Conservation (phyloP, 2,113 vertebrate species). For the Cyprinodon tularosa region DNA sequence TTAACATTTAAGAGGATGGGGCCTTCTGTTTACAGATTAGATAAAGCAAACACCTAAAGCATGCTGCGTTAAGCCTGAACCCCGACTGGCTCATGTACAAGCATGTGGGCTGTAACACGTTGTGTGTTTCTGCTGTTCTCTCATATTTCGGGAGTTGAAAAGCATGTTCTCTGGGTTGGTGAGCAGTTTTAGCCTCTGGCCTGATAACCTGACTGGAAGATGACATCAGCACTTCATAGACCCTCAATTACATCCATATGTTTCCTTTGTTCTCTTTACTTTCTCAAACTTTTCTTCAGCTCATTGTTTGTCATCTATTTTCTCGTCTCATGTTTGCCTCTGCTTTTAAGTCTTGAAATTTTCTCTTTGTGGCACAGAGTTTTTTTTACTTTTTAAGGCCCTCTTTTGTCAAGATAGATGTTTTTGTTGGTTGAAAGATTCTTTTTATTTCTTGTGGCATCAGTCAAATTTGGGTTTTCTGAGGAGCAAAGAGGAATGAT, state of each 20-base stretch:
- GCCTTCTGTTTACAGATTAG: constrained; percentile 37
- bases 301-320: constrained; percentile 18
- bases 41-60: constrained; percentile 33
- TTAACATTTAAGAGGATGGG: constrained; percentile 36
- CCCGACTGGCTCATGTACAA: constrained; percentile 17
- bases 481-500: constrained; percentile 28
- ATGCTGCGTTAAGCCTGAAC: constrained; percentile 3
- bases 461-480: constrained; percentile 19
- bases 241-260: constrained; percentile 76
- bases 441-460: not conserved
- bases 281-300: constrained; percentile 11
- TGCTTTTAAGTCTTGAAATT: not conserved
- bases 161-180: constrained; percentile 62
- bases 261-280: constrained; percentile 17
- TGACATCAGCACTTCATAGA: constrained; percentile 73
- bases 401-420: not conserved
- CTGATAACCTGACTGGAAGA: constrained; percentile 77
- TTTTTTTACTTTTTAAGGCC: constrained; percentile 2
- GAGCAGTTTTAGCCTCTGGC: constrained; percentile 60
- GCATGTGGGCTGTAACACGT: constrained; percentile 10
- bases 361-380: not conserved
- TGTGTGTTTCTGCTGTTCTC: constrained; percentile 14
- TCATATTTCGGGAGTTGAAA: constrained; percentile 45
- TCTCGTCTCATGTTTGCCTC: not conserved
- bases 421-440: not conserved